phyloP scores from a whole-genome alignment of 2,888 invertebrate species.

The Tiliacea citrago region DNA sequence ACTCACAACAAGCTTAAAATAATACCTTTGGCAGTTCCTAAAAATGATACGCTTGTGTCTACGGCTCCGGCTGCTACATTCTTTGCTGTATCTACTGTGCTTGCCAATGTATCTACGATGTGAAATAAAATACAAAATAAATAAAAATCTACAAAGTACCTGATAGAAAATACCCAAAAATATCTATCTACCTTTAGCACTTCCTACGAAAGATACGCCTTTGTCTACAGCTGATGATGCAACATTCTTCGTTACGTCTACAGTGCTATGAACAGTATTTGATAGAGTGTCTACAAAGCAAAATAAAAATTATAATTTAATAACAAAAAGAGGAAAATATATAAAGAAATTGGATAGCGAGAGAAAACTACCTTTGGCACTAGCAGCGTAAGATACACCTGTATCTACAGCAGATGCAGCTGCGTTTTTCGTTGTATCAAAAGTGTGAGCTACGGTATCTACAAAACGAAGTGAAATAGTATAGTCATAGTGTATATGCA shows the following conservation, averaged over 20 bases:
- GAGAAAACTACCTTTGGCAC: constrained; percentile 73
- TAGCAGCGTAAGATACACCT: constrained; percentile 73
- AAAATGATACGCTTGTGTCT: constrained; percentile 74
- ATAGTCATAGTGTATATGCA: constrained; percentile 1
- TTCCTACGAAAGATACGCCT: constrained; percentile 71
- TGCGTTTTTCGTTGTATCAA: constrained; percentile 65
- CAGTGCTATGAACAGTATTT: constrained; percentile 74
- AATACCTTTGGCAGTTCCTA: constrained; percentile 78
- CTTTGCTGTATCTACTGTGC: constrained; percentile 78
- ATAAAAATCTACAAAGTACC: constrained; percentile 21
- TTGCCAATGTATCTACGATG: constrained; percentile 75
- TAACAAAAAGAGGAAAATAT: constrained; percentile 4
- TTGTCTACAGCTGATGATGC: constrained; percentile 76
- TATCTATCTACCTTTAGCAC: constrained; percentile 76
- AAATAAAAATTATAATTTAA: not conserved
- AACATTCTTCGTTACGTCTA: constrained; percentile 80
- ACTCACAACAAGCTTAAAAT: constrained; percentile 28
- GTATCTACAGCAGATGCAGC: constrained; percentile 72
- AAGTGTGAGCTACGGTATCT: constrained; percentile 77
- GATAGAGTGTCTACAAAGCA: constrained; percentile 63
- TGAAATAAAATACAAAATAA: constrained; percentile 42
- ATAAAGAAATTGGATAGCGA: not conserved
- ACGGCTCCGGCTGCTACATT: constrained; percentile 71
- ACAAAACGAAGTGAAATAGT: constrained; percentile 63
- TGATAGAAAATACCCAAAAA: not conserved